These are phyloP conservation scores for Caiman crocodilus DNA, from an alignment of 2,797 vertebrate species.

Conservation along the genomic window DNA sequence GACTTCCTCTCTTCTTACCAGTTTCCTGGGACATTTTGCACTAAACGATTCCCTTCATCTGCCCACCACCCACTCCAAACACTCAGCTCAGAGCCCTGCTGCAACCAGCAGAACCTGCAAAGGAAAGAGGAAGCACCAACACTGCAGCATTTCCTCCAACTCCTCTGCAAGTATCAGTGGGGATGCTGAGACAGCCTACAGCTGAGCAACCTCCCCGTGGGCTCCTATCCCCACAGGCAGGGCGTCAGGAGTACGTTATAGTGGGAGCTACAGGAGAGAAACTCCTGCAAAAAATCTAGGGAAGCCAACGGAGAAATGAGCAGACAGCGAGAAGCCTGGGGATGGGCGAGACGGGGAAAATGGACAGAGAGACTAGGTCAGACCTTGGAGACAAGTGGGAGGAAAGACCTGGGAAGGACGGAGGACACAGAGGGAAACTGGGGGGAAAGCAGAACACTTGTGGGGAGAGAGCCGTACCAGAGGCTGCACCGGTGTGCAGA, in stretches of 20 bases:
- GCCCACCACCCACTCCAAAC: background rate
- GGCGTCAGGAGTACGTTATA: background rate
- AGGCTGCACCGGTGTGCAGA: background rate
- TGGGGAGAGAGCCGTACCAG: background rate
- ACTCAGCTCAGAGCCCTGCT: background rate
- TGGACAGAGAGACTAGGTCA: background rate
- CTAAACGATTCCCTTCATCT: background rate
- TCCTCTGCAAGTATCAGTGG: background rate
- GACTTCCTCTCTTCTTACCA: background rate
- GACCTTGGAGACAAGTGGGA: constrained; percentile 45
- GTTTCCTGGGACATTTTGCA: background rate
- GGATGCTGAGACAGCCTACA: constrained; percentile 8
- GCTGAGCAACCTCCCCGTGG: constrained; percentile 23
- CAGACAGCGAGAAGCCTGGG: too few relatives aligned
- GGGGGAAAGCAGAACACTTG: background rate
- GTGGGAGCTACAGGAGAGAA: background rate
- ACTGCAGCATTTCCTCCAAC: constrained; percentile 37
- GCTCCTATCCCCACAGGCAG: constrained; percentile 30
- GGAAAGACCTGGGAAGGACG: constrained; percentile 20
- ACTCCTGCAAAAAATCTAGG: background rate
- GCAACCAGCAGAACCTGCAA: constrained; percentile 6
- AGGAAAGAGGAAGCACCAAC: constrained; percentile 25
- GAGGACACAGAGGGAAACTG: background rate
- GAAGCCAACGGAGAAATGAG: background rate
- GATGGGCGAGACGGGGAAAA: constrained; percentile 31